Percentiles rank a stretch among this genome's conserved stretches.
Conservation (phyloP, 2,888 invertebrate species). For the Brenthis hecate region DNA sequence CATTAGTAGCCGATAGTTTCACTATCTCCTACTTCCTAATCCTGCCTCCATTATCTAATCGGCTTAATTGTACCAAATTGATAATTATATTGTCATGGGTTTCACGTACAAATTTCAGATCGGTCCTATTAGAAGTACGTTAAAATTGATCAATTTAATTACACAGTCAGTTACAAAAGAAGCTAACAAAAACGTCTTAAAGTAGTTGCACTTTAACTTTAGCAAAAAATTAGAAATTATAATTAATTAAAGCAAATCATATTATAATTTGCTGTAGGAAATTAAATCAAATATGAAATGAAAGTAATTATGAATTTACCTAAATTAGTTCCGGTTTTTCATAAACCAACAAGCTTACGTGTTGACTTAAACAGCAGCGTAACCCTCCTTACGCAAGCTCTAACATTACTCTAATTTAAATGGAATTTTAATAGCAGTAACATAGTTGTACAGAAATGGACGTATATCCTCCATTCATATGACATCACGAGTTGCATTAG, state of each 20-base stretch:
- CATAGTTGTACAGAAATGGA: constrained; percentile 11
- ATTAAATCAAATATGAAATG: constrained; percentile 20
- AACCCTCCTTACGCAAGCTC: constrained; percentile 20
- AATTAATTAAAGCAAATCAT: background rate
- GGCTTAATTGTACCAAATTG: too few species aligned
- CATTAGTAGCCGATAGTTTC: too few species aligned
- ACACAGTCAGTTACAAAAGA: too few species aligned
- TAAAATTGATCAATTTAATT: too few species aligned
- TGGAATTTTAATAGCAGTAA: constrained; percentile 20
- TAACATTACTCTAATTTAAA: constrained; percentile 17
- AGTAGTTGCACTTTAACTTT: too few species aligned
- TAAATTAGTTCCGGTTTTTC: constrained; percentile 20
- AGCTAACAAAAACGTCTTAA: too few species aligned
- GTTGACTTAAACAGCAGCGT: constrained; percentile 3
- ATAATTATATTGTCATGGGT: too few species aligned
- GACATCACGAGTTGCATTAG: constrained; percentile 9
- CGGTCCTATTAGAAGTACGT: too few species aligned
- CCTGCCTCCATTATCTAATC: too few species aligned
- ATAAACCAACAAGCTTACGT: constrained; percentile 22
- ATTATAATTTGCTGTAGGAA: constrained; percentile 1
- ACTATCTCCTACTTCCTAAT: too few species aligned
- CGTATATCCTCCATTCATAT: constrained; percentile 7
- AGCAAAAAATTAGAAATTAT: constrained; percentile 1
- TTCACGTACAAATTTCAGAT: too few species aligned
- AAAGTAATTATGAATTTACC: constrained; percentile 5